phyloP scores from a whole-genome alignment of 1,140 invertebrate species.

The Apis dorsata region DNA sequence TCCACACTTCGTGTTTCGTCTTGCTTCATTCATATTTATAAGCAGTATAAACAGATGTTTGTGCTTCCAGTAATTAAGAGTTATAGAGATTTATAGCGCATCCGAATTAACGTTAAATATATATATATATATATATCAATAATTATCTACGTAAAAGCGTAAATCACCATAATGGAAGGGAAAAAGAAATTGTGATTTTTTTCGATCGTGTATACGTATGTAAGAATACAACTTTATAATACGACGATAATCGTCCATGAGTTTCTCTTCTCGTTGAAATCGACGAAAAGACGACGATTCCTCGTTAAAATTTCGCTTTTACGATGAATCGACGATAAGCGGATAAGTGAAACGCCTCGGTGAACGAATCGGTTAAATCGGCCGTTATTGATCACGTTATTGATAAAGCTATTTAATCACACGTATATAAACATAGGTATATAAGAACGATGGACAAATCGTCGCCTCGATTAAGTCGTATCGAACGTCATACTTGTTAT shows the following conservation, averaged over 20 bases:
- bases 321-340: background rate
- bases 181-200: background rate
- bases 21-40: constrained; percentile 45
- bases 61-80: constrained; percentile 19
- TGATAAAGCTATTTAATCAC: constrained; percentile 56
- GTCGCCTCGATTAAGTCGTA: constrained; percentile 57
- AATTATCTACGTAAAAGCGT: background rate
- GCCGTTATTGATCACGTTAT: constrained; percentile 56
- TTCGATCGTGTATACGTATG: no score
- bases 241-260: no score
- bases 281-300: background rate
- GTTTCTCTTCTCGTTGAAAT: no score
- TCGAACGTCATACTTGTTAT: constrained; percentile 50
- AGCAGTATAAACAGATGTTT: constrained; percentile 25
- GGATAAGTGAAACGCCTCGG: constrained; percentile 29
- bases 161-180: background rate
- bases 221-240: no score
- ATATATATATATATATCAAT: background rate
- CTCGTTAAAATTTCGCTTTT: background rate
- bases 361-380: constrained; percentile 49
- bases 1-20: background rate
- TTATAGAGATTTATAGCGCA: constrained; percentile 26
- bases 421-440: constrained; percentile 17
- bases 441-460: constrained; percentile 55
- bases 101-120: background rate